Percentiles rank a stretch among this genome's conserved stretches.
phyloP scores from a whole-genome alignment of 2,797 vertebrate genomes.

The Leptatherina wallacei region DNA sequence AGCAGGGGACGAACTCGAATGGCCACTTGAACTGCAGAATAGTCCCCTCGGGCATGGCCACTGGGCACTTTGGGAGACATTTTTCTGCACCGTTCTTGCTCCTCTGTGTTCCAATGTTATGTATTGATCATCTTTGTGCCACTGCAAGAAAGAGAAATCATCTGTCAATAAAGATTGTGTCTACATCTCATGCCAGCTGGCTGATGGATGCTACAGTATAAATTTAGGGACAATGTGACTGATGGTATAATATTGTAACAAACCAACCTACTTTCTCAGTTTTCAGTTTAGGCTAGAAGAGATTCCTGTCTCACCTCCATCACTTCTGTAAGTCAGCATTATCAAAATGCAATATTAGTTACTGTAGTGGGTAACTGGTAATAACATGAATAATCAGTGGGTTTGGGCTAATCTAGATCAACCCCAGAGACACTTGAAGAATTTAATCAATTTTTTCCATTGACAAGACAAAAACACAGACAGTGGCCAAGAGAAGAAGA shows the following conservation, averaged over 20 bases:
- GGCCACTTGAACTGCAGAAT: constrained; percentile 89
- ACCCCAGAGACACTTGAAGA: background rate
- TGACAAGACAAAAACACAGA: background rate
- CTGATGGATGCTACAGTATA: background rate
- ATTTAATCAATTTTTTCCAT: background rate
- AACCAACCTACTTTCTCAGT: background rate
- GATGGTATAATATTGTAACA: background rate
- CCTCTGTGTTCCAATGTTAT: constrained; percentile 39
- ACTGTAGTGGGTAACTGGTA: background rate
- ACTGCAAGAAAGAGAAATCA: constrained; percentile 40
- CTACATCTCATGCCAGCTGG: background rate
- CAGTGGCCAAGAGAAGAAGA: background rate
- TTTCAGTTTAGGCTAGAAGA: background rate
- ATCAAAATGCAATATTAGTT: background rate
- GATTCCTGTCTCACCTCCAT: background rate
- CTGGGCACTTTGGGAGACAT: constrained; percentile 86
- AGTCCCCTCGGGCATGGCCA: constrained; percentile 80
- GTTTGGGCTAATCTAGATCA: background rate
- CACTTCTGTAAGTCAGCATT: background rate
- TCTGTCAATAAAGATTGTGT: background rate
- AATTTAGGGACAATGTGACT: background rate
- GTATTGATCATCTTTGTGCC: constrained; percentile 59
- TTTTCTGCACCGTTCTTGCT: constrained; percentile 35
- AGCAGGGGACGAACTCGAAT: constrained; percentile 91
- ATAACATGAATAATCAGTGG: background rate